These are phyloP conservation scores for Rhamphomyia laevipes DNA, from an alignment of 2,888 invertebrate species.

Conservation along the genomic window DNA sequence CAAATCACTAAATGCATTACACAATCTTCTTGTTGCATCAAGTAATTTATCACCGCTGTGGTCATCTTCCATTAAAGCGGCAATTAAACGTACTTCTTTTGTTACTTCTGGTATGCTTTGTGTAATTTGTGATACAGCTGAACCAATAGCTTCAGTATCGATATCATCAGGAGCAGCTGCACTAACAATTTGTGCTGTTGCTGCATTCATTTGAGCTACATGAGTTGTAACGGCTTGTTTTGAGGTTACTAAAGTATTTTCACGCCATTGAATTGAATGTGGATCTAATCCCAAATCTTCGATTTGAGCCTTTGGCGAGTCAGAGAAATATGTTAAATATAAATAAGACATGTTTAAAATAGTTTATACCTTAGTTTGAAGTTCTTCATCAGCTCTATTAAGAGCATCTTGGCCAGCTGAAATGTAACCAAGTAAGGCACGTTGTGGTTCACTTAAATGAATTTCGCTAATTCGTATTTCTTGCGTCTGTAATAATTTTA, in stretches of 20 bases:
- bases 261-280: constrained; percentile 86
- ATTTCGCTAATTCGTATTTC: constrained; percentile 66
- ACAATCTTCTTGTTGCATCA: constrained; percentile 84
- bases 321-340: not conserved
- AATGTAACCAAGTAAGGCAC: constrained; percentile 85
- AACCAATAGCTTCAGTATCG: constrained; percentile 91
- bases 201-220: constrained; percentile 98
- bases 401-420: constrained; percentile 81
- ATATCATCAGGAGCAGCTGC: constrained; percentile 83
- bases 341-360: not conserved
- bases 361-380: constrained; percentile 40
- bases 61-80: constrained; percentile 85
- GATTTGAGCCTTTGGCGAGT: constrained; percentile 35
- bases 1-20: constrained; percentile 88
- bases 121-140: constrained; percentile 94
- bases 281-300: constrained; percentile 74
- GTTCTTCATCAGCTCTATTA: constrained; percentile 69
- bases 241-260: constrained; percentile 84
- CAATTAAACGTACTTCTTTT: constrained; percentile 65
- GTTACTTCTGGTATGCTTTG: constrained; percentile 95
- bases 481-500: constrained; percentile 36
- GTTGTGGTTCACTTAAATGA: constrained; percentile 74
- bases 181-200: constrained; percentile 93
- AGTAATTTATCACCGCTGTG: constrained; percentile 73
- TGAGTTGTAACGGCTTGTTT: constrained; percentile 94